Conservation (phyloP, 1,140 invertebrate species). For the Asbolus verrucosus region DNA sequence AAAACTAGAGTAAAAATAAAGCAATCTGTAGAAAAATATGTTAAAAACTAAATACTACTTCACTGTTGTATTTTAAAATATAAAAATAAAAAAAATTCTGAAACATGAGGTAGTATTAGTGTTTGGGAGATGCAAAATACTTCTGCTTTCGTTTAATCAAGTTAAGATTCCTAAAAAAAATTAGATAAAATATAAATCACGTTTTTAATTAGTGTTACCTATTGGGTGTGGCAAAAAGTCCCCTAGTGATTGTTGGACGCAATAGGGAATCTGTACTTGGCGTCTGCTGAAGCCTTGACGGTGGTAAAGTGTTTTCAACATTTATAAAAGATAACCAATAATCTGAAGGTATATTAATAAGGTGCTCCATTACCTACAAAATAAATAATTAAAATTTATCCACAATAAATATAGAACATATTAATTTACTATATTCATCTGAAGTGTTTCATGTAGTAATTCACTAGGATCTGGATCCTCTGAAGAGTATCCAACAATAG, state of each 20-base stretch:
- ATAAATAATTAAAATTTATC: no score
- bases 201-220: not conserved
- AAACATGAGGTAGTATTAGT: not conserved
- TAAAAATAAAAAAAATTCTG: not conserved
- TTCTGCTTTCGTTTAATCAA: constrained; percentile 17
- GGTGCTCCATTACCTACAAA: constrained; percentile 73
- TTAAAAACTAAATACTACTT: no score
- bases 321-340: constrained; percentile 77
- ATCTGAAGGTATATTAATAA: constrained; percentile 74
- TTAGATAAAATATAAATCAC: not conserved
- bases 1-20: no score
- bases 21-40: not conserved
- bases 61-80: constrained; percentile 1
- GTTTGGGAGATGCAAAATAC: constrained; percentile 28
- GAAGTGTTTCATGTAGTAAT: constrained; percentile 73
- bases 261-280: constrained; percentile 70
- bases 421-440: constrained; percentile 72
- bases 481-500: constrained; percentile 83
- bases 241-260: not conserved
- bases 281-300: constrained; percentile 67
- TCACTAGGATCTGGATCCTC: constrained; percentile 73
- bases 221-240: not conserved
- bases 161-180: not conserved
- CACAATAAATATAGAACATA: no score
- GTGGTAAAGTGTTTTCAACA: constrained; percentile 59